These are phyloP conservation scores for Danio tinwini DNA, from an alignment of 2,797 vertebrate species.

Conservation along the genomic window DNA sequence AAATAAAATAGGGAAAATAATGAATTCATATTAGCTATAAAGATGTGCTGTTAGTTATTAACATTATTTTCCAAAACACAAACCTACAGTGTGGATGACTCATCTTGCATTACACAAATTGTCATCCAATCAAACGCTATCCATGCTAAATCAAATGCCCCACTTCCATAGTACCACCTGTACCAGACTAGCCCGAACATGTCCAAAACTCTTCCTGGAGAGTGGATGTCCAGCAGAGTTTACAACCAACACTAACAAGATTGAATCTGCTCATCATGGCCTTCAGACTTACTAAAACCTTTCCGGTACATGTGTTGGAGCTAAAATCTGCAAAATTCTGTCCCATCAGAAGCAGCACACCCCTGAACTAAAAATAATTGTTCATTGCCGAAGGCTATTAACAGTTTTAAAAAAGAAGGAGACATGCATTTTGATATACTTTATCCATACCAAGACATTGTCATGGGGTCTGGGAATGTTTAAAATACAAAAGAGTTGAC, in stretches of 20 bases:
- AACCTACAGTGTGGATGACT: neutral
- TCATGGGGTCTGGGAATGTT: neutral
- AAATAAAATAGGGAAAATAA: conserved; percentile 25
- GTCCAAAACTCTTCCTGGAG: too few relatives aligned
- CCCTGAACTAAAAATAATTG: too few relatives aligned
- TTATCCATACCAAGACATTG: neutral
- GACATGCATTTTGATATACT: too few relatives aligned
- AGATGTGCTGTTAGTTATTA: neutral
- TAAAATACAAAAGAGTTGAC: neutral
- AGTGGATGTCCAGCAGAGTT: too few relatives aligned
- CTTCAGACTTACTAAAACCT: too few relatives aligned
- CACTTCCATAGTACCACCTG: neutral
- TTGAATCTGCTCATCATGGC: neutral
- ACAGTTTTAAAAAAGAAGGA: neutral
- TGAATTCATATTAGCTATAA: neutral
- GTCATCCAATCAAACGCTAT: neutral
- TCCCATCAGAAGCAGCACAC: too few relatives aligned
- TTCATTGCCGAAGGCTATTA: neutral
- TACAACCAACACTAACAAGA: neutral
- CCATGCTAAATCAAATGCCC: neutral
- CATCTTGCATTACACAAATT: neutral
- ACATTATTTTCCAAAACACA: neutral
- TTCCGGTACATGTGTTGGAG: too few relatives aligned
- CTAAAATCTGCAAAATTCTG: too few relatives aligned
- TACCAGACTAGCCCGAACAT: too few relatives aligned